Evolutionary conservation across 2,888 invertebrate species (phyloP).

Genomic region (Bedellia somnulentella): DNA sequence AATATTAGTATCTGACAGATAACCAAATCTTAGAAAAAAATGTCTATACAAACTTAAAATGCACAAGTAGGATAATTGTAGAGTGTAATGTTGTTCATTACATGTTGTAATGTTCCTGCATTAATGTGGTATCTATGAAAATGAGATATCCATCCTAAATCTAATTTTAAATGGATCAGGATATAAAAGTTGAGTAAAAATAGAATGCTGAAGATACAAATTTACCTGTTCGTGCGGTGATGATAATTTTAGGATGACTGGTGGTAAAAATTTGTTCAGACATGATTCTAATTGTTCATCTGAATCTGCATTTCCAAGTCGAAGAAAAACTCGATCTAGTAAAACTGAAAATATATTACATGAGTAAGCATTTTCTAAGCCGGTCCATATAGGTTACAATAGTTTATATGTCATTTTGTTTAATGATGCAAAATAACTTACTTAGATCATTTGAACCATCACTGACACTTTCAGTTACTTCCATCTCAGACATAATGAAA

Average conservation of each 20-base stretch:
- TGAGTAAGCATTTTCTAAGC: slow-evolving; percentile 7
- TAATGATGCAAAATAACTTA: slow-evolving; percentile 18
- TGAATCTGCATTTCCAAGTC: slow-evolving; percentile 84
- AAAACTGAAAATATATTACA: slow-evolving; percentile 62
- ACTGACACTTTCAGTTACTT: slow-evolving; percentile 33
- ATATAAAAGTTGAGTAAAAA: too few relatives aligned
- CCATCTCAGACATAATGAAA: slow-evolving; percentile 47
- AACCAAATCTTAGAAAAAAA: too few relatives aligned
- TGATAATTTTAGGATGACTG: slow-evolving; percentile 86
- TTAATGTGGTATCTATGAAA: too few relatives aligned
- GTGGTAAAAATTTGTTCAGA: slow-evolving; percentile 78
- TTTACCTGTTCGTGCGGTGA: slow-evolving; percentile 87
- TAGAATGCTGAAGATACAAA: too few relatives aligned
- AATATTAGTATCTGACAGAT: too few relatives aligned
- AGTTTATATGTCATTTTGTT: neutral
- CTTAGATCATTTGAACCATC: slow-evolving; percentile 47
- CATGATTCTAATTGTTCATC: slow-evolving; percentile 86
- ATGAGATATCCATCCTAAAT: too few relatives aligned
- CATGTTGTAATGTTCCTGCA: too few relatives aligned
- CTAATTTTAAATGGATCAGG: too few relatives aligned
- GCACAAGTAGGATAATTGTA: too few relatives aligned
- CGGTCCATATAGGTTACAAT: neutral
- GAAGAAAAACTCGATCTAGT: slow-evolving; percentile 84
- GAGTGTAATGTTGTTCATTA: too few relatives aligned
- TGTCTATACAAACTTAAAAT: too few relatives aligned